A percentile compares a stretch with the other conserved stretches of the same genome.
phyloP scores from a whole-genome alignment of 2,797 vertebrate genomes.

The Rhinella marina region DNA sequence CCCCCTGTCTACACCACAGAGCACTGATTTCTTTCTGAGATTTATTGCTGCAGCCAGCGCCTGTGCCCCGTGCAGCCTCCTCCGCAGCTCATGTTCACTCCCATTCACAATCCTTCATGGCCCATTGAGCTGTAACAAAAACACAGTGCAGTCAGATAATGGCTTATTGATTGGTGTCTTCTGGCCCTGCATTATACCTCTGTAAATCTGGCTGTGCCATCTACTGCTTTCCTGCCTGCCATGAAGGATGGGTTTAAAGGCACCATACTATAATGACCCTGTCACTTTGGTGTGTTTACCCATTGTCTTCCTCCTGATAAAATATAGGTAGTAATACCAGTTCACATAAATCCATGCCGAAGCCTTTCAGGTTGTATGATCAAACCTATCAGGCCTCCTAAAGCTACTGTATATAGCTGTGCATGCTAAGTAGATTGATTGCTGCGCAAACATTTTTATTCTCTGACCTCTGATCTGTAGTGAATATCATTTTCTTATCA shows the following conservation, averaged over 20 bases:
- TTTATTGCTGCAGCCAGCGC: slow-evolving; percentile 7
- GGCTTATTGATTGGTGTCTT: slow-evolving; percentile 37
- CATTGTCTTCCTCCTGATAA: background rate
- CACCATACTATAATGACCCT: background rate
- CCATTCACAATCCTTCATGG: slow-evolving; percentile 24
- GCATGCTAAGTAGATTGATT: too few species aligned
- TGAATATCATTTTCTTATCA: too few species aligned
- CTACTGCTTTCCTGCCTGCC: background rate
- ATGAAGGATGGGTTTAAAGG: slow-evolving; percentile 10
- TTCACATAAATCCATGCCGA: too few species aligned
- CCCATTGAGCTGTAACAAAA: slow-evolving; percentile 33
- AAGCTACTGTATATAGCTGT: too few species aligned
- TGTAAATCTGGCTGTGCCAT: background rate
- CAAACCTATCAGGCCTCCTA: too few species aligned
- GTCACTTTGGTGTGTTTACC: background rate
- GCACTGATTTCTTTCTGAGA: background rate
- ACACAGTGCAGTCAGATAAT: slow-evolving; percentile 23
- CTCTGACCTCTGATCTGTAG: too few species aligned
- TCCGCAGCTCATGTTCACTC: background rate
- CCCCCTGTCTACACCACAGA: background rate
- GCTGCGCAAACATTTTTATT: too few species aligned
- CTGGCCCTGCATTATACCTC: slow-evolving; percentile 10
- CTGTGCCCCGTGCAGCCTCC: background rate
- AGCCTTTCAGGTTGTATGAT: too few species aligned
- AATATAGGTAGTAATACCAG: background rate